Conservation (phyloP, 2,888 invertebrate genomes). For the Megamerina dolium region DNA sequence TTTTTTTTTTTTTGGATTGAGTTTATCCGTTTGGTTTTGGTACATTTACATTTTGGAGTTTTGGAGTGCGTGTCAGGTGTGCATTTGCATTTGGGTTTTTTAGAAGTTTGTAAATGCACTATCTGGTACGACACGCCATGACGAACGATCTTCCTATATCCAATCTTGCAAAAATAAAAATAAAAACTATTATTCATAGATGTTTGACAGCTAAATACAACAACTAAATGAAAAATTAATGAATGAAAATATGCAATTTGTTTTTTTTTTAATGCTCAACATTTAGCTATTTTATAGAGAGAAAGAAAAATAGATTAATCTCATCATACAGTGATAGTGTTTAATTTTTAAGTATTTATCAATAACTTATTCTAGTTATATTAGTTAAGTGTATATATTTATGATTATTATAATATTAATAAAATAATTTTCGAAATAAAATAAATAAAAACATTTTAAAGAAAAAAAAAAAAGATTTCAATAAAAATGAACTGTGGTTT, state of each 20-base stretch:
- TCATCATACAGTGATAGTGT: conserved; percentile 14
- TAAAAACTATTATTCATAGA: neutral
- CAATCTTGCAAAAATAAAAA: conserved; percentile 25
- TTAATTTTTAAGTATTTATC: conserved; percentile 8
- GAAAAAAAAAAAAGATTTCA: conserved; percentile 6
- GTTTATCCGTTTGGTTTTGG: conserved; percentile 1
- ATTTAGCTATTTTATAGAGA: too few species aligned
- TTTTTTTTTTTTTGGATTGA: conserved; percentile 4
- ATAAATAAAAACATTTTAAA: conserved; percentile 2
- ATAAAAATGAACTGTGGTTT: conserved; percentile 7
- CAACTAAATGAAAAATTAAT: conserved; percentile 4
- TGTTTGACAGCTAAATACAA: neutral
- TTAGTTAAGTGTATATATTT: neutral
- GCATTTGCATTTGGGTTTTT: conserved; percentile 79
- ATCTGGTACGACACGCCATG: conserved; percentile 98
- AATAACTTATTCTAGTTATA: neutral
- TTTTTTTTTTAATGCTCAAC: too few species aligned
- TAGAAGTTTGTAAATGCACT: conserved; percentile 95
- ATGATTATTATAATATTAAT: neutral
- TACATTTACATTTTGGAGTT: too few species aligned
- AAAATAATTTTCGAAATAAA: neutral
- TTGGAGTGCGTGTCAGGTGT: conserved; percentile 96
- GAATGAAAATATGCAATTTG: conserved; percentile 15
- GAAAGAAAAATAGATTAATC: too few species aligned
- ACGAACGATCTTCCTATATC: conserved; percentile 49